These are phyloP conservation scores for Acanthurus leucopareius DNA, from an alignment of 2,797 vertebrate genomes.

Conservation along the genomic window DNA sequence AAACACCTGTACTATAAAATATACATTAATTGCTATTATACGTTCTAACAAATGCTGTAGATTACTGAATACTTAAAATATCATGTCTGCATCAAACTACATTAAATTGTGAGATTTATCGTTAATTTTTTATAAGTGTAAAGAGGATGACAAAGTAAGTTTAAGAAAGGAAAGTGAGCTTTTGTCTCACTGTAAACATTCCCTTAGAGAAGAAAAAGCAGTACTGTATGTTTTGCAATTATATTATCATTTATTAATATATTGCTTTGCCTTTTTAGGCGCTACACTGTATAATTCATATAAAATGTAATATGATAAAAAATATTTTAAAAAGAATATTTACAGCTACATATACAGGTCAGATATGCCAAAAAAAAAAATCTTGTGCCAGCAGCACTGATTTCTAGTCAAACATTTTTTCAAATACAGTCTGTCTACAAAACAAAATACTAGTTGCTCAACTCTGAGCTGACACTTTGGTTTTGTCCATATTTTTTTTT, in stretches of 20 bases:
- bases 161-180: background rate
- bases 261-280: background rate
- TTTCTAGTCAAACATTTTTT: background rate
- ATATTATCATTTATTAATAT: too few species aligned
- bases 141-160: background rate
- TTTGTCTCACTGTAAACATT: background rate
- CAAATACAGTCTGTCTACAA: background rate
- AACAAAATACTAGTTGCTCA: background rate
- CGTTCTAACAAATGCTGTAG: background rate
- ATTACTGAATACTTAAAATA: background rate
- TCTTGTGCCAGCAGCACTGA: background rate
- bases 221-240: too few species aligned
- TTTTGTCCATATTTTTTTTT: background rate
- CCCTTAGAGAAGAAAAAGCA: too few species aligned
- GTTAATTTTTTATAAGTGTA: background rate
- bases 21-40: background rate
- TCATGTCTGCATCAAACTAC: background rate
- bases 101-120: background rate
- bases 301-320: background rate
- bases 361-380: background rate
- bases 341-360: constrained; percentile 3
- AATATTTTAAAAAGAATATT: background rate
- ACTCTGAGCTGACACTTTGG: background rate
- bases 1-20: background rate
- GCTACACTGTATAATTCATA: background rate